Evolutionary conservation across 2,797 vertebrate species (phyloP).

Genomic region (Hapalemur alaotrensis): DNA sequence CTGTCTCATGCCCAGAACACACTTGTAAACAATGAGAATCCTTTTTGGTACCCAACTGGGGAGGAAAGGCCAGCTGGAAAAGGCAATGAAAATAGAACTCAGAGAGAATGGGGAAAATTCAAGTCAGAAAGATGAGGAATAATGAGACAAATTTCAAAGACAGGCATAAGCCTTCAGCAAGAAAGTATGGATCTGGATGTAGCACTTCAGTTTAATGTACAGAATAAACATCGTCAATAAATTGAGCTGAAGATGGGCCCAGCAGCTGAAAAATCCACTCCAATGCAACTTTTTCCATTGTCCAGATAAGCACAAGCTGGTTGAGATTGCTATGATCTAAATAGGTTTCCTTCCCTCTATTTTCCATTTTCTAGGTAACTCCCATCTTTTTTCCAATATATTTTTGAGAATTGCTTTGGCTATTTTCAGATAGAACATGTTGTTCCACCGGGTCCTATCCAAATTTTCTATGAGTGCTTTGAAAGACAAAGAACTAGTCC

Average conservation of each 20-base stretch:
- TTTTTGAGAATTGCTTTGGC: conserved; percentile 20
- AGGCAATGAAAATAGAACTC: neutral
- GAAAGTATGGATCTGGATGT: neutral
- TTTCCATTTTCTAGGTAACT: neutral
- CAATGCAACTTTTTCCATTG: neutral
- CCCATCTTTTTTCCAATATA: neutral
- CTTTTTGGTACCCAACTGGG: neutral
- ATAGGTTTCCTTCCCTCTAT: neutral
- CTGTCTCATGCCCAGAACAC: neutral
- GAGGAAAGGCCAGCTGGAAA: neutral
- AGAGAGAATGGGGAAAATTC: neutral
- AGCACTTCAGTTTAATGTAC: neutral
- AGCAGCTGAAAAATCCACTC: neutral
- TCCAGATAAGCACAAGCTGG: neutral
- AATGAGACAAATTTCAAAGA: neutral
- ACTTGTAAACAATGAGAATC: neutral
- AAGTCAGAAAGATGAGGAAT: neutral
- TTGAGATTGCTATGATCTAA: neutral
- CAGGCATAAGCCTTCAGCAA: neutral
- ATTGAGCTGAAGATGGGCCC: neutral
- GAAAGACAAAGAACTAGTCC: neutral
- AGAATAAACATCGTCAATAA: neutral
- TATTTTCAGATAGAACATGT: neutral
- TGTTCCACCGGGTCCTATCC: neutral
- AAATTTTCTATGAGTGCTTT: neutral